These are phyloP conservation scores for Germaria angustata DNA, from an alignment of 2,888 invertebrate species.

Conservation along the genomic window DNA sequence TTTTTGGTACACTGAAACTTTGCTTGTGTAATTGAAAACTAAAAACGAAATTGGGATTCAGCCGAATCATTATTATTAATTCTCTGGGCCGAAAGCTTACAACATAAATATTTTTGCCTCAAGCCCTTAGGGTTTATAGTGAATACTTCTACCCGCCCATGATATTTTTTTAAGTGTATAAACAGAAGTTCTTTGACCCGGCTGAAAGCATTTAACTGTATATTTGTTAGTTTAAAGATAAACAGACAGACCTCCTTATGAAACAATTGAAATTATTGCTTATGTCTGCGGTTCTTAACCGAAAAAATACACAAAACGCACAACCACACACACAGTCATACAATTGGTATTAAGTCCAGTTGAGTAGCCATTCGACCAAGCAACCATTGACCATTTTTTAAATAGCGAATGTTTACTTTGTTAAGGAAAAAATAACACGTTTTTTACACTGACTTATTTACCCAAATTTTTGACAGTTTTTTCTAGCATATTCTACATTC, in stretches of 20 bases:
- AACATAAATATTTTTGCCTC: too few species aligned
- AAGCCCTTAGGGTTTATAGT: too few species aligned
- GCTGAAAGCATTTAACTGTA: slow-evolving; percentile 28
- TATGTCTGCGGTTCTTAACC: slow-evolving; percentile 58
- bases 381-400: slow-evolving; percentile 26
- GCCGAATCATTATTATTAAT: too few species aligned
- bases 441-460: not conserved
- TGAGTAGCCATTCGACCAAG: slow-evolving; percentile 9
- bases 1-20: too few species aligned
- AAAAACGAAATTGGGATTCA: too few species aligned
- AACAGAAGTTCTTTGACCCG: slow-evolving; percentile 38
- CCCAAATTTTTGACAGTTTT: slow-evolving; percentile 14
- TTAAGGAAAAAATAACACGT: not conserved
- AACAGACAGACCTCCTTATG: slow-evolving; percentile 47
- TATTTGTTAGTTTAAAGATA: not conserved
- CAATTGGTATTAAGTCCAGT: not conserved
- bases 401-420: slow-evolving; percentile 2
- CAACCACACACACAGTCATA: not conserved
- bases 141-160: too few species aligned
- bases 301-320: not conserved
- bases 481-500: not conserved
- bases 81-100: too few species aligned
- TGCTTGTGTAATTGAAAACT: too few species aligned
- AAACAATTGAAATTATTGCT: slow-evolving; percentile 64
- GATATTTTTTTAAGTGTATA: slow-evolving; percentile 1